Evolutionary conservation across 2,888 invertebrate species (phyloP), one percentile per base, ranked within the genome.

Genomic region (Gari tellinella): DNA sequence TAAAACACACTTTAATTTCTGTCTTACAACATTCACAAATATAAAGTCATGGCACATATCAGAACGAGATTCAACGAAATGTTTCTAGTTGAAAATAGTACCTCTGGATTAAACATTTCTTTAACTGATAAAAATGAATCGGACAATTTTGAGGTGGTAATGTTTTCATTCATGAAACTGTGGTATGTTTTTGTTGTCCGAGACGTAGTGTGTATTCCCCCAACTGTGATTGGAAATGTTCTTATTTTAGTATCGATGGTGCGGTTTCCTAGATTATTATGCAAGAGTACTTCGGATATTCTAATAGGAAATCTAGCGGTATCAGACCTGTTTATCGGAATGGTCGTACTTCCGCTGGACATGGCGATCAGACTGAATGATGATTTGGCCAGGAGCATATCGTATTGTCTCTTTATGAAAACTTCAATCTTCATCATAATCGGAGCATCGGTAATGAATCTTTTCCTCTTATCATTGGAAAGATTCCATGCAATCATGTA

Each of bases 381-480:
- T 7, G 10, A 31, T 31, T 4, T 31, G 31, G 10, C 4, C 31
- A 4, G 31, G 10, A 31, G 31, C 10, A 10, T 7, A 31, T 7
- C 31, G 31, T 31, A 31, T 14, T 66, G 66, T 38, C 19, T 66
- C n/a, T 45, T 37, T 40, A 15, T 38, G 15, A n/a, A 45, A 10
- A 52, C 52, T 43, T 21, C 25, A 31, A 17, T 60, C 1, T 43
- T 38, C 15, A 66, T 52, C 0, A 19, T 45, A n/a, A 45, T 66
- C 12, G 58, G 49, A 43, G 52, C 60, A 1, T 58, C 66, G 10
- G 52, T 66, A 17, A 25, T 66, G 4, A 66, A 66, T 46, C 25
- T 66, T 25, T 60, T 66, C 17, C 40, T 66, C 2, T 38, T 66
- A 14, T 66, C 66, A 4, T 41, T 66, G 25, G 66, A 66, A 66